These are phyloP conservation scores for Diplazon laetatorius DNA, from an alignment of 2,888 invertebrate species.

Conservation along the genomic window DNA sequence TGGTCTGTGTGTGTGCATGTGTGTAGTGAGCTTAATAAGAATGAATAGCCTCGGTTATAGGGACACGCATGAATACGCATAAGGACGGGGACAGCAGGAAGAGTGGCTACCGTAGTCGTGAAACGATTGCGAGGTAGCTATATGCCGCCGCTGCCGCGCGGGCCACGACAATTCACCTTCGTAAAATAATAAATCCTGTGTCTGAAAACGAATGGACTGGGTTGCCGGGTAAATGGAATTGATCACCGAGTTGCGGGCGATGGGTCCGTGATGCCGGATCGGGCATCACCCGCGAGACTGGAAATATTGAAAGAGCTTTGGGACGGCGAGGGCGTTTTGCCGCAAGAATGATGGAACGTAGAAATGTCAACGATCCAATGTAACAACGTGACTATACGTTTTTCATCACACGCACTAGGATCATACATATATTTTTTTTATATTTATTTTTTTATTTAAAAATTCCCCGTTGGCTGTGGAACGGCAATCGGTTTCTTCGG, in stretches of 20 bases:
- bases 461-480: constrained; percentile 25
- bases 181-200: constrained; percentile 54
- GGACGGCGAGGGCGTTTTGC: constrained; percentile 58
- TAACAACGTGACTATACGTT: constrained; percentile 77
- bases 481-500: constrained; percentile 43
- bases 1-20: too few species aligned
- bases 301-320: constrained; percentile 40
- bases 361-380: constrained; percentile 70
- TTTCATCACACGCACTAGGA: constrained; percentile 48
- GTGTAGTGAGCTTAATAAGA: constrained; percentile 24
- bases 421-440: too few species aligned
- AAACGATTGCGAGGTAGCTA: constrained; percentile 12
- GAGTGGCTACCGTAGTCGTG: constrained; percentile 23
- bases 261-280: constrained; percentile 34
- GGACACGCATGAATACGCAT: constrained; percentile 32
- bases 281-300: constrained; percentile 27
- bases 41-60: constrained; percentile 35
- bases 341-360: constrained; percentile 63
- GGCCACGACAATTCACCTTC: constrained; percentile 28
- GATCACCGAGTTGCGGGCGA: constrained; percentile 72
- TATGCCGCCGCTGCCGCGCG: not conserved
- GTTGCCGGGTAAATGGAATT: constrained; percentile 75
- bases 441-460: constrained; percentile 1
- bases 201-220: constrained; percentile 68
- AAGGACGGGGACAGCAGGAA: not conserved